Evolutionary conservation across 92 coral and sea anemone genomes (phyloP).

Genomic region (Parazoanthus atlanticus): DNA sequence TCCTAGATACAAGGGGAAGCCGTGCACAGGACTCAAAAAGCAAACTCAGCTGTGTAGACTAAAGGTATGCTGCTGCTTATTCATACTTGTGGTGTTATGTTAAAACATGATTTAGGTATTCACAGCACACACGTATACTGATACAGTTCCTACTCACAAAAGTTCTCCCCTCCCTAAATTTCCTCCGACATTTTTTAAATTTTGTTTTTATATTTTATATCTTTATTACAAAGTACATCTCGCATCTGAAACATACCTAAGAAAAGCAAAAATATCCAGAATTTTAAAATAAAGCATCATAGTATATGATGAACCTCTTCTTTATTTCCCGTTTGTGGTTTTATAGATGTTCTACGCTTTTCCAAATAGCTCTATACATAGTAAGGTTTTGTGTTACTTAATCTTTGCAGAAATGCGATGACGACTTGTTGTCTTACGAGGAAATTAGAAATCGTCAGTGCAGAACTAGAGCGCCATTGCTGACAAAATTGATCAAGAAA

Average conservation of each 20-base stretch:
- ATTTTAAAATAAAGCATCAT: too few relatives aligned
- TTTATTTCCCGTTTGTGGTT: too few relatives aligned
- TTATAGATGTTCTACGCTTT: too few relatives aligned
- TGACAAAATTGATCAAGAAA: not conserved
- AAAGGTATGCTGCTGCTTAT: constrained; percentile 17
- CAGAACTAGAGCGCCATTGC: not conserved
- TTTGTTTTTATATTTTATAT: too few relatives aligned
- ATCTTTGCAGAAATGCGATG: constrained; percentile 6
- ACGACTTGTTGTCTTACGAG: not conserved
- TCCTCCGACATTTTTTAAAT: too few relatives aligned
- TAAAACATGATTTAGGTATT: not conserved
- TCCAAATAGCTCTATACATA: not conserved
- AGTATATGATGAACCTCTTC: too few relatives aligned
- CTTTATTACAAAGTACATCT: too few relatives aligned
- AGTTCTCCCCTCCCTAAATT: too few relatives aligned
- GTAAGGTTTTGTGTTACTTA: not conserved
- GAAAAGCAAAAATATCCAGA: too few relatives aligned
- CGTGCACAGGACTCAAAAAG: constrained; percentile 44
- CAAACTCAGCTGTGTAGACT: constrained; percentile 44
- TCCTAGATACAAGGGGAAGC: constrained; percentile 49
- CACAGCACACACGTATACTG: not conserved
- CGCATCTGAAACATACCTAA: too few relatives aligned
- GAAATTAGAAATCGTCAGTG: constrained; percentile 21
- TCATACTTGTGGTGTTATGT: too few relatives aligned
- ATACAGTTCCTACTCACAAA: not conserved